Evolutionary conservation across 1,140 invertebrate genomes (phyloP).

Genomic region (Drosophila malerkotliana): DNA sequence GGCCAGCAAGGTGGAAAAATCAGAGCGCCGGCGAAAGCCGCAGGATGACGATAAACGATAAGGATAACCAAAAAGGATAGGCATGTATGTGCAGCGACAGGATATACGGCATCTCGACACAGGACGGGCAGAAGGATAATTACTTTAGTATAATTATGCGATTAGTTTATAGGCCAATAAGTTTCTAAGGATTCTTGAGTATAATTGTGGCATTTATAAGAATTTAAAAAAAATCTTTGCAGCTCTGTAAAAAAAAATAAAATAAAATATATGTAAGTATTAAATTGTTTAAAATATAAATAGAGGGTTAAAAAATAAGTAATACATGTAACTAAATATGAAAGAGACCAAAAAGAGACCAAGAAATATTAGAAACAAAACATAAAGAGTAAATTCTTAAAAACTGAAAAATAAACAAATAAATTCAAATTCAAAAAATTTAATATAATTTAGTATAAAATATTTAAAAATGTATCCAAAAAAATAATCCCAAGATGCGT

Average conservation of each 20-base stretch:
- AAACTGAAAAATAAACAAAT: too few species aligned
- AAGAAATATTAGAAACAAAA: too few species aligned
- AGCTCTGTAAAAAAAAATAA: conserved; percentile 2
- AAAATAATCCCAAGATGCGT: too few species aligned
- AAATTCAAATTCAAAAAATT: too few species aligned
- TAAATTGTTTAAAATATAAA: background rate
- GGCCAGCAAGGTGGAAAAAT: conserved; percentile 76
- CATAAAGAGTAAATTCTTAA: too few species aligned
- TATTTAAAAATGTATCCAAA: too few species aligned
- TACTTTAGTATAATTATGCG: conserved; percentile 80
- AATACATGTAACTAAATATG: background rate
- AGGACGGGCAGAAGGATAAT: conserved; percentile 59
- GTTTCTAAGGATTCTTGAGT: conserved; percentile 46
- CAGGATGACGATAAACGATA: conserved; percentile 9
- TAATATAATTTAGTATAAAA: too few species aligned
- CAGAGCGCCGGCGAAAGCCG: conserved; percentile 47
- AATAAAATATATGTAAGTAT: background rate
- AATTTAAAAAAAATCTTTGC: conserved; percentile 5
- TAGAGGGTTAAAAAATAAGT: too few species aligned
- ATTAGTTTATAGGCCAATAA: conserved; percentile 83
- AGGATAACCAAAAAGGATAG: conserved; percentile 3
- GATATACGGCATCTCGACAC: conserved; percentile 29
- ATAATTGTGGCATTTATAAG: conserved; percentile 59
- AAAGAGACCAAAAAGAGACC: background rate
- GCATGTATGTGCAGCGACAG: conserved; percentile 8